A percentile compares a stretch with the other conserved stretches of the same genome.
These are phyloP conservation scores for Poeciliopsis turrubarensis DNA, from an alignment of 2,113 vertebrate species.

Conservation along the genomic window DNA sequence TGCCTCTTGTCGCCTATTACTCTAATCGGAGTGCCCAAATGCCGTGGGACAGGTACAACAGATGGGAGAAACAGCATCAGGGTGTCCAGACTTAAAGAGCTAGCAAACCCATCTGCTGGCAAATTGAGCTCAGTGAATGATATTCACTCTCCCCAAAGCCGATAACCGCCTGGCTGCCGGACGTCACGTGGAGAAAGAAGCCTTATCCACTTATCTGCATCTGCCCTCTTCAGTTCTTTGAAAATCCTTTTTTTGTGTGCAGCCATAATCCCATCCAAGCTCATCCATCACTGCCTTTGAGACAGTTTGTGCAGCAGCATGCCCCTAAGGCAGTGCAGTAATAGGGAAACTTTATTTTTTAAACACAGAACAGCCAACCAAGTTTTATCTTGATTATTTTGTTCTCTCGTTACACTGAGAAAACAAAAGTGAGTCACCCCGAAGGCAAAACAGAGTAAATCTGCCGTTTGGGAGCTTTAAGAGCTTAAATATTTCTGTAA, in stretches of 20 bases:
- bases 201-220: constrained; percentile 41
- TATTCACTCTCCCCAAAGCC: constrained; percentile 39
- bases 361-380: neutral
- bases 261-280: constrained; percentile 30
- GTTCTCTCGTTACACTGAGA: neutral
- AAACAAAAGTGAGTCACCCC: neutral
- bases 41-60: constrained; percentile 45
- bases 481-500: neutral
- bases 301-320: constrained; percentile 17
- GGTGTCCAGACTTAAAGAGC: constrained; percentile 36
- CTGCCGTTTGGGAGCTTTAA: neutral
- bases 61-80: constrained; percentile 29
- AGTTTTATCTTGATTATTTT: neutral
- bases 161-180: constrained; percentile 42
- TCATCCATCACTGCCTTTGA: constrained; percentile 23
- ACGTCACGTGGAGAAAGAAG: constrained; percentile 25
- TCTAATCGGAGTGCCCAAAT: constrained; percentile 53
- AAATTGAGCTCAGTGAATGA: constrained; percentile 51
- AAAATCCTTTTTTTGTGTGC: constrained; percentile 46
- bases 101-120: constrained; percentile 36
- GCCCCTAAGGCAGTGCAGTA: constrained; percentile 20
- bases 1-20: constrained; percentile 36
- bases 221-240: constrained; percentile 36
- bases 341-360: neutral
- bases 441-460: neutral